Percentiles rank a stretch among this genome's conserved stretches.
These are phyloP conservation scores for Nematopogon swammerdamellus DNA, from an alignment of 2,888 invertebrate species.

Conservation along the genomic window DNA sequence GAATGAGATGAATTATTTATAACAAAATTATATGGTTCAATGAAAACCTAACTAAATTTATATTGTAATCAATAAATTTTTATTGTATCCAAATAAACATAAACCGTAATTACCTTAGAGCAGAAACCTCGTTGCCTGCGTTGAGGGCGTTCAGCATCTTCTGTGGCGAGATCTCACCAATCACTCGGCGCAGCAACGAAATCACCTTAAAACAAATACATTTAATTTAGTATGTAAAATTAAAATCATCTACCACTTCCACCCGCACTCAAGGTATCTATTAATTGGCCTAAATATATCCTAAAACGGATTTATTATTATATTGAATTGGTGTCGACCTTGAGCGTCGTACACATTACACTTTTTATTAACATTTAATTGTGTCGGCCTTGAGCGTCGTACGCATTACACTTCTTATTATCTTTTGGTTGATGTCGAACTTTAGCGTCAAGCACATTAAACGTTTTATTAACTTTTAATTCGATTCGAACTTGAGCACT, in stretches of 20 bases:
- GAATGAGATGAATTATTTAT: background rate
- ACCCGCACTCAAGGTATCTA: no score
- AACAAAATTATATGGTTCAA: no score
- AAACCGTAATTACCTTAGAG: constrained; percentile 18
- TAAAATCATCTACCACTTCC: no score
- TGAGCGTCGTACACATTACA: background rate
- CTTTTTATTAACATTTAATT: no score
- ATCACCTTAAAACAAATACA: constrained; percentile 62
- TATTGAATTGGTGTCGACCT: no score
- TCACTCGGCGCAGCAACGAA: constrained; percentile 78
- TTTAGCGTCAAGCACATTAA: background rate
- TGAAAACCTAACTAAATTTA: background rate
- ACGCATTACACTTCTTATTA: no score
- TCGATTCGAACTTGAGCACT: no score
- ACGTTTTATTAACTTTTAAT: no score
- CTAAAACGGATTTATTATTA: no score
- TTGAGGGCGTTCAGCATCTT: constrained; percentile 75
- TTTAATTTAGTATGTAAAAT: background rate
- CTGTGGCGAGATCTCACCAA: constrained; percentile 86
- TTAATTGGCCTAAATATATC: no score
- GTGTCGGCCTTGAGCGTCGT: background rate
- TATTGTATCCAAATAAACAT: background rate
- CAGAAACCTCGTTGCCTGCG: constrained; percentile 31
- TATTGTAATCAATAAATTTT: constrained; percentile 3
- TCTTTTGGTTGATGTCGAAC: no score